Evolutionary conservation across 2,113 vertebrate species (phyloP), one percentile per base, ranked within the genome.

Genomic region (Phylloscopus trochilus): DNA sequence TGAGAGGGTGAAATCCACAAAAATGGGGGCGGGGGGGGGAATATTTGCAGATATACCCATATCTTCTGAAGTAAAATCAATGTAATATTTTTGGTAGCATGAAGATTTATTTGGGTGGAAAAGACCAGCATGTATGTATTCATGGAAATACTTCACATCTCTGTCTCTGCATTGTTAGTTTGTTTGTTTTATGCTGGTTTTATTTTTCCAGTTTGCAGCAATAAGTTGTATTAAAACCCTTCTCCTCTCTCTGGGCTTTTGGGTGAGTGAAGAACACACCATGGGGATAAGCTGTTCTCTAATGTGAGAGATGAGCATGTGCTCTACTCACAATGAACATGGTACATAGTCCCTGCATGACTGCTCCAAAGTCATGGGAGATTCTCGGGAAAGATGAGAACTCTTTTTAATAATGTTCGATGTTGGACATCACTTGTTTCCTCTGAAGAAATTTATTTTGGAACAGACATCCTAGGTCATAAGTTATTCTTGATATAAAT

Each of bases 1-100:
- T 97, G 80, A 93, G 97, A 96, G 83, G 84, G 75, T 69, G 77
- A 90, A 97, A 97, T 30, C 85, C 90, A 95, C 90, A 96, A 94
- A 93, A 88, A 90, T 81, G 43, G 19, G 12, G 73, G 66, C 3
- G 17, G 13, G 23, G 47, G 12, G 73, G 78, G 83, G 70, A 95
- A 93, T 87, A 18, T 83, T 82, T 92, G 75, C 91, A 96, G 20
- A 95, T 84, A 88, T 97, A 59, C 62, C 41, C 37, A 41, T 90
- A 68, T 76, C 78, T 95, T 97, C 95, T 93, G 95, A 97, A 95
- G 83, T 92, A 91, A 91, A 92, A 95, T 89, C 44, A 39, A n/a
- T 69, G 47, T n/a, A 85, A 74, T 56, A 68, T 31, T 93, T 95
- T 69, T 14, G 8, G 82, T 81, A 93, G 82, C 75, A 93, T 46